Base-by-base conservation (phyloP, 2,888 invertebrate species). In the Serrognathus titanus region DNA sequence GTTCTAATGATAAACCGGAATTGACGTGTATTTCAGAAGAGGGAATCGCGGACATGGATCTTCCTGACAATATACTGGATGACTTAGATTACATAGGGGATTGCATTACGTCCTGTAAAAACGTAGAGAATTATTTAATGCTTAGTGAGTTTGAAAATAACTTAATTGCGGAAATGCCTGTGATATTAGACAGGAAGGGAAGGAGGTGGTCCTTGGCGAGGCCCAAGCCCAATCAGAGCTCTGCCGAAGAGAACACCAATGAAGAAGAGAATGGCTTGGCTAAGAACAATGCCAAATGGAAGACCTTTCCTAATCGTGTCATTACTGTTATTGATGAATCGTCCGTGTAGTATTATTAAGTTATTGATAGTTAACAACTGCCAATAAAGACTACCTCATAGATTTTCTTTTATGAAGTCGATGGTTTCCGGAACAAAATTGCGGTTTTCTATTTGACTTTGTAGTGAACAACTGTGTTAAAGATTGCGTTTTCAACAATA, bases 121-220 rank as follows among this genome's bases (percentile, higher is more conserved):
- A 90, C 82, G 87, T 91, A 63, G 91, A 92, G 76, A 90, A 91
- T 79, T 91, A 90, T 75, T 79, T 92, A 68, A 90, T 92, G 90
- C 82, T 91, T 62, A 90, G 90, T 69, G 92, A 92, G 76, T 91
- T 90, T 75, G 91, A 92, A 75, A 91, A 91, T 79, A 91, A 91
- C 75, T 78, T 91, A 57, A 89, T 89, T 69, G 89, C 89, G 1
- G 90, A 90, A 74, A 82, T 88, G 79, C 89, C 89, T 13, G 86
- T 85, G 67, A 80, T 89, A 68, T 82, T 86, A 76, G 89, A 89
- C 72, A 82, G 88, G 43, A 85, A 85, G 60, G 86, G 85, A 10
- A 79, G 89, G 45, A 82, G 88, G 47, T 89, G 89, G 88, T 89
- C 89, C 9, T 77, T 88, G 57, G 87, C 88, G 2, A 81, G 82